phyloP scores from a whole-genome alignment of 1,140 invertebrate genomes.

The Euglossa dilemma region DNA sequence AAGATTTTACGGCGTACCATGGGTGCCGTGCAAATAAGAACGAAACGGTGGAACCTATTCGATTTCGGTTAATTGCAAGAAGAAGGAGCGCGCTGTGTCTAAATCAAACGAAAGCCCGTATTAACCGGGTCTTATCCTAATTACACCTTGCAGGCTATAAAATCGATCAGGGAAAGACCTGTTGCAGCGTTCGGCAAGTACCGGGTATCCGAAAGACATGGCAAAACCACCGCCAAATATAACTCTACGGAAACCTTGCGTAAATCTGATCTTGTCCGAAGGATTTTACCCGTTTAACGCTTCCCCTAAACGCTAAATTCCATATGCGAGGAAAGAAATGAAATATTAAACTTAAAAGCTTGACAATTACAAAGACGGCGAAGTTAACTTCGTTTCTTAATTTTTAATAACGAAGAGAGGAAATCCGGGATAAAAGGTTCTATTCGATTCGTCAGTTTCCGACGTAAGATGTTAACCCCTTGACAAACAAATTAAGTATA shows the following conservation, averaged over 20 bases:
- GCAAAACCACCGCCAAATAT: not conserved
- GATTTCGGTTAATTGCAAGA: conserved; percentile 5
- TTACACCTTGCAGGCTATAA: not conserved
- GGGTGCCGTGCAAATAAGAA: not conserved
- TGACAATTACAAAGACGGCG: no score
- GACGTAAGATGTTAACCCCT: no score
- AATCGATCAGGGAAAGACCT: not conserved
- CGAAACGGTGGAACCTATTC: not conserved
- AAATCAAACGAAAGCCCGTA: not conserved
- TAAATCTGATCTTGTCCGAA: not conserved
- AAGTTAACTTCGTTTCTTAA: no score
- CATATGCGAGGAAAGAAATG: no score
- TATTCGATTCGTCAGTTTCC: no score
- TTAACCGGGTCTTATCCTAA: not conserved
- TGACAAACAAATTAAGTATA: no score
- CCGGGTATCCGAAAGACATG: not conserved
- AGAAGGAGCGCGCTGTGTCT: not conserved
- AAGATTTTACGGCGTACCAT: not conserved
- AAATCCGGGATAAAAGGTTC: no score
- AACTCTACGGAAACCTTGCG: not conserved
- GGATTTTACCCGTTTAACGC: no score
- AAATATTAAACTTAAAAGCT: no score
- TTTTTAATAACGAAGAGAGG: no score
- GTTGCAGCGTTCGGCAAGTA: not conserved
- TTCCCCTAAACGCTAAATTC: no score